phyloP scores from a whole-genome alignment of 2,888 invertebrate genomes.

The Cinara cedri region DNA sequence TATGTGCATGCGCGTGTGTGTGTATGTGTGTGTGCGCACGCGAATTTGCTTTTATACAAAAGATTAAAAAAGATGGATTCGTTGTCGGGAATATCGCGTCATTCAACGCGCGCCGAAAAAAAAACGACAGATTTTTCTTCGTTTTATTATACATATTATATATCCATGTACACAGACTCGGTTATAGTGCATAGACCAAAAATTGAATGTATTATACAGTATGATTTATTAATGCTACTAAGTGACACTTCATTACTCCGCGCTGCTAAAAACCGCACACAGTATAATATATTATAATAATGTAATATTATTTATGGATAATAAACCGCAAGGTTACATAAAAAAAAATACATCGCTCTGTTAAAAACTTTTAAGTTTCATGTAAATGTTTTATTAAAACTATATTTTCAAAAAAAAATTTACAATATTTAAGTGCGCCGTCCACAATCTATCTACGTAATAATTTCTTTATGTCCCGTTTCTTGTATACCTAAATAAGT shows the following conservation, averaged over 20 bases:
- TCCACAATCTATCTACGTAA: too few species aligned
- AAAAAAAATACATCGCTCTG: constrained; percentile 1
- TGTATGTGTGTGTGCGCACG: too few species aligned
- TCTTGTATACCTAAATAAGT: too few species aligned
- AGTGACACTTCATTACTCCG: constrained; percentile 24
- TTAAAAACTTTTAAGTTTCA: constrained; percentile 1
- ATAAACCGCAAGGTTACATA: constrained; percentile 22
- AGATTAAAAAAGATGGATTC: constrained; percentile 40
- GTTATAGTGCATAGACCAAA: background rate
- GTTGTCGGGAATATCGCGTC: constrained; percentile 20
- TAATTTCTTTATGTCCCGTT: background rate
- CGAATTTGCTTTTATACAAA: background rate
- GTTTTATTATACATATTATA: background rate
- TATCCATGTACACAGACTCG: background rate
- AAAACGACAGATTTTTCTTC: constrained; percentile 30
- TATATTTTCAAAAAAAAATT: background rate
- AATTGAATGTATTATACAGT: background rate
- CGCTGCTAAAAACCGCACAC: background rate
- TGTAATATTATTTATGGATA: background rate
- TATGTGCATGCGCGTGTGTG: too few species aligned
- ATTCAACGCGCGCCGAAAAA: background rate
- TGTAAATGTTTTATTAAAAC: background rate
- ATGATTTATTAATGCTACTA: constrained; percentile 24
- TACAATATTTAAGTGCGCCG: background rate
- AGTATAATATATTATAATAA: too few species aligned